These are phyloP conservation scores for Gobiocypris rarus DNA, from an alignment of 2,113 vertebrate genomes.

Conservation along the genomic window DNA sequence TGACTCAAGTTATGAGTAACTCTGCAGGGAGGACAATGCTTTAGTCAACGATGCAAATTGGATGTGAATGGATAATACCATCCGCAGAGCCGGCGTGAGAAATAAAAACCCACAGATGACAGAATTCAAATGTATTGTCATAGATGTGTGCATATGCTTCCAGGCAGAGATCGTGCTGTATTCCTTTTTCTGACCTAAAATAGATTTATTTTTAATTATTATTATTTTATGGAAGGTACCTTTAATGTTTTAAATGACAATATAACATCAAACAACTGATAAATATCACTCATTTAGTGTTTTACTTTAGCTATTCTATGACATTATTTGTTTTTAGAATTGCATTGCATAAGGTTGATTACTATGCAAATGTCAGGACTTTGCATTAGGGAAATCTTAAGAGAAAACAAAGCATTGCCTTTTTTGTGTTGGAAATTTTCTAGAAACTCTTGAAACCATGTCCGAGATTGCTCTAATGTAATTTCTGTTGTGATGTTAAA, in stretches of 20 bases:
- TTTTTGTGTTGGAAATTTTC: slow-evolving; percentile 54
- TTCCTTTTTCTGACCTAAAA: not conserved
- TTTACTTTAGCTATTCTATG: not conserved
- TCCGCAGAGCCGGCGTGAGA: not conserved
- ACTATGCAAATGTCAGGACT: slow-evolving; percentile 65
- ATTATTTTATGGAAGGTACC: not conserved
- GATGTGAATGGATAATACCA: slow-evolving; percentile 55
- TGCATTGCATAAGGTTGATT: slow-evolving; percentile 34
- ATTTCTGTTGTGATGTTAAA: not conserved
- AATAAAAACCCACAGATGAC: not conserved
- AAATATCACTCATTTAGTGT: not conserved
- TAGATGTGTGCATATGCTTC: not conserved
- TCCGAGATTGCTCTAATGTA: not conserved
- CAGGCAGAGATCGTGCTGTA: not conserved
- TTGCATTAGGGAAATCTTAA: slow-evolving; percentile 69
- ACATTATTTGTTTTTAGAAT: slow-evolving; percentile 22
- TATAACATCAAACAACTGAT: not conserved
- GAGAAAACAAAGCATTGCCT: slow-evolving; percentile 46
- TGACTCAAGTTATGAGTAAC: slow-evolving; percentile 67
- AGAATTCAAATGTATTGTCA: not conserved
- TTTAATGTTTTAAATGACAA: not conserved
- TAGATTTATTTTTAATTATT: not conserved
- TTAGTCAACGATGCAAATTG: slow-evolving; percentile 69
- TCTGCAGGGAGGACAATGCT: slow-evolving; percentile 60
- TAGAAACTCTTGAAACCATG: slow-evolving; percentile 4